Evolutionary conservation across 2,888 invertebrate species (phyloP).

Genomic region (Globia sparganii): DNA sequence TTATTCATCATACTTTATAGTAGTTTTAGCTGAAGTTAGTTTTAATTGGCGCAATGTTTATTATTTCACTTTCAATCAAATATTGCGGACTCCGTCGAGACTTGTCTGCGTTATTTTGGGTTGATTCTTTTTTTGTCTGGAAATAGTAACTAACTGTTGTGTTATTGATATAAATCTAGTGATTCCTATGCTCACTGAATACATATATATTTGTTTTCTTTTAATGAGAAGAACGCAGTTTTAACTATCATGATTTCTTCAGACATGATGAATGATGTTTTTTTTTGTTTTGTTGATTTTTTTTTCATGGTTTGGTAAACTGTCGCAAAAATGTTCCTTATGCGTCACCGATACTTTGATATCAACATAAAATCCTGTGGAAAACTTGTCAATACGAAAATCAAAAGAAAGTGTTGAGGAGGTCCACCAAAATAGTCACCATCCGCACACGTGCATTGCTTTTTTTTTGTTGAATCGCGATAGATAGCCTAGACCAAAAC

Average conservation of each 20-base stretch:
- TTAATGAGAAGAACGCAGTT: background rate
- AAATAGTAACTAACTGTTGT: constrained; percentile 18
- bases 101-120: constrained; percentile 48
- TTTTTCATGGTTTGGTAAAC: background rate
- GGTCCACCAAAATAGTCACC: background rate
- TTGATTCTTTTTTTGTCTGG: constrained; percentile 31
- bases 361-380: background rate
- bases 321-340: background rate
- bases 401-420: background rate
- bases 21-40: constrained; percentile 61
- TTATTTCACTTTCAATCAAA: constrained; percentile 72
- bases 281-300: too few relatives aligned
- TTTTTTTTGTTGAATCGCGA: background rate
- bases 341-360: background rate
- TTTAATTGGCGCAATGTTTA: constrained; percentile 76
- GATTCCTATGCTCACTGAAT: background rate
- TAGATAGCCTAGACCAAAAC: constrained; percentile 17
- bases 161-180: constrained; percentile 23
- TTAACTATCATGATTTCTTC: background rate
- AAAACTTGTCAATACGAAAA: background rate
- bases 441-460: background rate
- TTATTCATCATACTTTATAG: constrained; percentile 62
- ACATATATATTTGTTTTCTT: background rate
- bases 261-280: too few relatives aligned
- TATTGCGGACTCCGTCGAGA: constrained; percentile 53